Evolutionary conservation across 2,797 vertebrate species (phyloP), one percentile per base, ranked within the genome.

Genomic region (Channallabes apus): DNA sequence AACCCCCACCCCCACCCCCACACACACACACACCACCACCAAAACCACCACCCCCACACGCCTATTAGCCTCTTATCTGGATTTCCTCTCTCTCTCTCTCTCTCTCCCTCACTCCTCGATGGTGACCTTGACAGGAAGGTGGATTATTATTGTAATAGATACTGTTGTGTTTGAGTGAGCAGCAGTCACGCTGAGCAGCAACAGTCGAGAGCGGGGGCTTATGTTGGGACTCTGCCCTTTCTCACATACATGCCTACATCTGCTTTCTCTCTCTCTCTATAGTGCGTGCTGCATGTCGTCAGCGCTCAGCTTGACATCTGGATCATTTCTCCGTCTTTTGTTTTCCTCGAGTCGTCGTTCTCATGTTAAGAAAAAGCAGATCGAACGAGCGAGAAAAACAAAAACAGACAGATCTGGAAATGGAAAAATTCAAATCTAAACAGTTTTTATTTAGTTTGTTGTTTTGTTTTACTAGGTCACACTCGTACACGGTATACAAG

Each of bases 101-200:
- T 4, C 22, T 29, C 3, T 3, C 0, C 18, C 51, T 4, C 6
- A 6, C 18, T 14, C 29, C 7, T 59, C 27, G 62, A 86, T 86
- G 91, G 89, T 94, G 94, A 96, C 95, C 95, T 95, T 95, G 94
- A 94, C 92, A 89, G 93, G 94, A 94, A 94, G 94, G 93, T 92
- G 91, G 92, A 92, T 93, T 93, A 94, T 94, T 94, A 92, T 94
- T 93, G 94, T 92, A 95, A 95, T 89, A 91, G 94, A 96, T 94
- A 94, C 90, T 84, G 91, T 91, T 95, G 76, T 94, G 93, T 79
- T 92, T 93, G 91, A 88, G 89, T 93, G 92, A 93, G 92, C 92
- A 91, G 59, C 90, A 91, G 91, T 93, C 91, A 79, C 71, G 77
- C 72, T 77, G 82, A 80, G 87, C 93, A 90, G 85, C 72, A 83